Percentiles rank a stretch among this genome's conserved stretches.
Conservation (phyloP, 2,888 invertebrate genomes). For the Pseudococcus jackbeardsleyi region DNA sequence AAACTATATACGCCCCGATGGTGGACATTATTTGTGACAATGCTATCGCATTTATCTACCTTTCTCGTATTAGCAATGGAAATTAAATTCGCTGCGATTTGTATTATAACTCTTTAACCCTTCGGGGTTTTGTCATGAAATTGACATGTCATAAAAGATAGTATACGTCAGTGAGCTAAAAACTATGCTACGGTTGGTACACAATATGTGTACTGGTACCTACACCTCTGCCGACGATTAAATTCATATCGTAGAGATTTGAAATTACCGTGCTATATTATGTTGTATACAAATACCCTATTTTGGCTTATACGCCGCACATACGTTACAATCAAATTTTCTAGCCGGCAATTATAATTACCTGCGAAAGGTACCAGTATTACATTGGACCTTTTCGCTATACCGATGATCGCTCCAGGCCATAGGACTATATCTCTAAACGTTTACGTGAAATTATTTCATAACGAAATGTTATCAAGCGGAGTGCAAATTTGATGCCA, state of each 20-base stretch:
- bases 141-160: constrained; percentile 50
- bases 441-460: neutral
- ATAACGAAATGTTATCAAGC: neutral
- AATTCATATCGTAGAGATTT: constrained; percentile 9
- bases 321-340: constrained; percentile 28
- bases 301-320: constrained; percentile 15
- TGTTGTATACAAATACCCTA: constrained; percentile 4
- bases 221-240: neutral
- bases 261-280: neutral
- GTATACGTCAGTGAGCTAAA: constrained; percentile 32
- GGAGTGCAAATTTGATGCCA: neutral
- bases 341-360: constrained; percentile 5
- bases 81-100: constrained; percentile 53
- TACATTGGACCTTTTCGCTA: neutral
- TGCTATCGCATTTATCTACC: constrained; percentile 40
- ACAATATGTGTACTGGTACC: neutral
- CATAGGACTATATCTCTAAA: neutral
- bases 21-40: constrained; percentile 54
- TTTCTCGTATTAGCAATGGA: constrained; percentile 33
- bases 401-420: neutral
- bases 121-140: constrained; percentile 46
- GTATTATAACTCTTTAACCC: constrained; percentile 51
- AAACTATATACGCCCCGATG: neutral
- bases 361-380: neutral
- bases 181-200: neutral